These are phyloP conservation scores for Sweltsa coloradensis DNA, from an alignment of 1,140 invertebrate genomes.

Conservation along the genomic window DNA sequence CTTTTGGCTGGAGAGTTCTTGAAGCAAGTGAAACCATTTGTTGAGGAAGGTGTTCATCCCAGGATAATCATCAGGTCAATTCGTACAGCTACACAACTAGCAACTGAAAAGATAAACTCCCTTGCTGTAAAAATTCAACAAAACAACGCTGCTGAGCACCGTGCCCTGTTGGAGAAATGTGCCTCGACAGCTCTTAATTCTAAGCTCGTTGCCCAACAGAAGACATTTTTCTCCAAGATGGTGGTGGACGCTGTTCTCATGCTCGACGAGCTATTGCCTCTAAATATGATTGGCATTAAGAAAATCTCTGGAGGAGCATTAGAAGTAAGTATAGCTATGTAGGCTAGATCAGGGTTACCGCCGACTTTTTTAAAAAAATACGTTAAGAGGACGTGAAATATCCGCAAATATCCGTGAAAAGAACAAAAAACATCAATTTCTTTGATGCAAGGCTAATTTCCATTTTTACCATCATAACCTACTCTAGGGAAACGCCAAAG, in stretches of 20 bases:
- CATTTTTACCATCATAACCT: no score
- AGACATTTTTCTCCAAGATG: slow-evolving; percentile 92
- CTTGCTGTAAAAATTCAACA: slow-evolving; percentile 70
- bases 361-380: not conserved
- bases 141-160: slow-evolving; percentile 42
- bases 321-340: slow-evolving; percentile 40
- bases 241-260: slow-evolving; percentile 94
- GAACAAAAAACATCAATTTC: no score
- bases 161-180: slow-evolving; percentile 80
- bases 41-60: slow-evolving; percentile 96
- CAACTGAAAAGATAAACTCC: slow-evolving; percentile 74
- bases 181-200: slow-evolving; percentile 93
- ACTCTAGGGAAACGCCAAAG: no score
- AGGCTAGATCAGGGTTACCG: not conserved
- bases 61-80: slow-evolving; percentile 82
- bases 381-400: no score
- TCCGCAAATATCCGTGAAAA: no score
- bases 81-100: slow-evolving; percentile 65
- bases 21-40: slow-evolving; percentile 87
- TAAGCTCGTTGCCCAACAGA: slow-evolving; percentile 91
- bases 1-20: slow-evolving; percentile 90
- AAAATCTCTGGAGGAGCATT: slow-evolving; percentile 92
- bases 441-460: no score
- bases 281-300: slow-evolving; percentile 99
- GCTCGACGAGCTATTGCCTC: slow-evolving; percentile 83